Evolutionary conservation across 1,140 invertebrate genomes (phyloP).

Genomic region (Lepidurus couesii): DNA sequence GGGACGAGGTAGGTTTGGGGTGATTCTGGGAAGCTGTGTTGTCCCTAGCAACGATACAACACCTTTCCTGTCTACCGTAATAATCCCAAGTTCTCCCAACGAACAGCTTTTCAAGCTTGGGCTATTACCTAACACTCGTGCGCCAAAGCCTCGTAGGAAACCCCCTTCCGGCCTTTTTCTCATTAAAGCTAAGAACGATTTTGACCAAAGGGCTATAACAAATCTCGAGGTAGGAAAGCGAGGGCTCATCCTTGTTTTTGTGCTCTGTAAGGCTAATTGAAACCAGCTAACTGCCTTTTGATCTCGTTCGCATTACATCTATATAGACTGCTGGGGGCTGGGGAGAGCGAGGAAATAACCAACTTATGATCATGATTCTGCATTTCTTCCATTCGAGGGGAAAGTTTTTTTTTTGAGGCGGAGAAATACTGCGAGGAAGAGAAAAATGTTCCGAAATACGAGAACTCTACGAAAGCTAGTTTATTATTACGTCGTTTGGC

Average conservation of each 20-base stretch:
- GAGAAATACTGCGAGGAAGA: too few relatives aligned
- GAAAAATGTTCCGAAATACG: too few relatives aligned
- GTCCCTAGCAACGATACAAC: neutral
- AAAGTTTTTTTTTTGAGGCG: too few relatives aligned
- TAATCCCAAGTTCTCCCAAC: neutral
- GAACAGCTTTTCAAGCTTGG: slow-evolving; percentile 4
- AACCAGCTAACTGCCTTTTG: neutral
- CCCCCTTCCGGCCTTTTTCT: neutral
- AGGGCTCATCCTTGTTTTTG: neutral
- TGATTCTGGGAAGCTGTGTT: neutral
- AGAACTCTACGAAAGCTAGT: too few relatives aligned
- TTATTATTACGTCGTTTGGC: too few relatives aligned
- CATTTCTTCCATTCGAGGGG: too few relatives aligned
- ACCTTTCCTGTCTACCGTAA: slow-evolving; percentile 15
- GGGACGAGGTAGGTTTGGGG: too few relatives aligned
- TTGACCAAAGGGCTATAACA: neutral
- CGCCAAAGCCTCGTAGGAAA: neutral
- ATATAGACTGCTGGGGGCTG: too few relatives aligned
- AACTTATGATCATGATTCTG: too few relatives aligned
- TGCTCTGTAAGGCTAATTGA: neutral
- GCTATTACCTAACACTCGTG: neutral
- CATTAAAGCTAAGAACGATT: neutral
- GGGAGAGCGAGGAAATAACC: too few relatives aligned
- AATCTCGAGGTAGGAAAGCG: neutral
- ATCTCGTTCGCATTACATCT: too few relatives aligned